Evolutionary conservation across 2,113 vertebrate genomes (phyloP).

Genomic region (Pseudonaja textilis): DNA sequence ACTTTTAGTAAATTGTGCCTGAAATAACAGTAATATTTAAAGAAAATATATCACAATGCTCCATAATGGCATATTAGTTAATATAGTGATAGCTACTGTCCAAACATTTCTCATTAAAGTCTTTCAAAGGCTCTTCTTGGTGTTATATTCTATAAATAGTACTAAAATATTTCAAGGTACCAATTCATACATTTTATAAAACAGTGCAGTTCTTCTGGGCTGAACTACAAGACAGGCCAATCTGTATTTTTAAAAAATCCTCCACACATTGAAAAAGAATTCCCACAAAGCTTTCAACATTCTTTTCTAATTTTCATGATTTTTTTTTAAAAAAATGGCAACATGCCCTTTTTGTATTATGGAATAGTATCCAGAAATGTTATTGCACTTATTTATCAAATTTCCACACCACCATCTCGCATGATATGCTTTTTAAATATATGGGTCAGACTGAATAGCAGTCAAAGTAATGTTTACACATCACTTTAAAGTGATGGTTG

Average conservation of each 20-base stretch:
- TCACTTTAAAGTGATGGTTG: not conserved
- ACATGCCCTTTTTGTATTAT: not conserved
- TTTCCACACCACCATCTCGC: not conserved
- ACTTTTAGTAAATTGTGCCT: not conserved
- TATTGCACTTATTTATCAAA: not conserved
- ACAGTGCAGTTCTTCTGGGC: not conserved
- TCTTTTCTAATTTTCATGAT: not conserved
- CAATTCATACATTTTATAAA: not conserved
- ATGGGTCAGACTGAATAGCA: not conserved
- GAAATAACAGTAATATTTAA: not conserved
- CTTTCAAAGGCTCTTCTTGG: constrained; percentile 3
- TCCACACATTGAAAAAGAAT: not conserved
- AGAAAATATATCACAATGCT: not conserved
- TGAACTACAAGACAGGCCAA: not conserved
- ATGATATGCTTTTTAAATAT: not conserved
- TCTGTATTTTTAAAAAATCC: not conserved
- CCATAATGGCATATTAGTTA: not conserved
- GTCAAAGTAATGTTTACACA: not conserved
- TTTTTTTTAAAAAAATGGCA: not conserved
- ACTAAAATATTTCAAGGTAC: not conserved
- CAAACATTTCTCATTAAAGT: constrained; percentile 1
- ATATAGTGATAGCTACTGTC: constrained; percentile 2
- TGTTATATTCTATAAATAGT: constrained; percentile 17
- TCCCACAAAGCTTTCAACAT: not conserved
- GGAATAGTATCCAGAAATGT: not conserved